phyloP scores from a whole-genome alignment of 2,797 vertebrate species.

The Gambelia wislizenii region DNA sequence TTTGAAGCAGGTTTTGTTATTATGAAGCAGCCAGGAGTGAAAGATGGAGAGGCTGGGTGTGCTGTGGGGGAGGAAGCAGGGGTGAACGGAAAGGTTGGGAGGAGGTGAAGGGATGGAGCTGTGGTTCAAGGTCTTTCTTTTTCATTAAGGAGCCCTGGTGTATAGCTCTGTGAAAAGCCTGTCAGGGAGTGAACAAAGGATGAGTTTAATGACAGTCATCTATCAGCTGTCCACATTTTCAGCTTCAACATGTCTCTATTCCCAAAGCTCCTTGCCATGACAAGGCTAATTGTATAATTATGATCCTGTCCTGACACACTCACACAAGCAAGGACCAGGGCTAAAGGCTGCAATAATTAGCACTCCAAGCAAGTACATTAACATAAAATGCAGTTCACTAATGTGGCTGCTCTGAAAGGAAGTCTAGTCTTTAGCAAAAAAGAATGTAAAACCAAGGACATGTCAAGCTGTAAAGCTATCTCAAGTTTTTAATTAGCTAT shows the following conservation, averaged over 20 bases:
- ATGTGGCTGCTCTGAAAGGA: slow-evolving; percentile 60
- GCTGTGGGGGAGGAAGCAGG: not conserved
- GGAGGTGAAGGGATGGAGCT: slow-evolving; percentile 43
- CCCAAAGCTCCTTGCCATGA: slow-evolving; percentile 71
- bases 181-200: slow-evolving; percentile 84
- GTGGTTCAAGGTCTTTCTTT: slow-evolving; percentile 72
- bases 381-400: slow-evolving; percentile 69
- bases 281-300: slow-evolving; percentile 78
- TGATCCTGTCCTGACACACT: slow-evolving; percentile 59
- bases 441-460: slow-evolving; percentile 58
- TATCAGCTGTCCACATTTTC: slow-evolving; percentile 80
- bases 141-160: slow-evolving; percentile 58
- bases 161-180: slow-evolving; percentile 58
- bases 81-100: slow-evolving; percentile 39
- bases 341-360: slow-evolving; percentile 64
- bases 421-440: slow-evolving; percentile 35
- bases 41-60: slow-evolving; percentile 31
- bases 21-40: slow-evolving; percentile 52
- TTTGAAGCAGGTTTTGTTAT: slow-evolving; percentile 53
- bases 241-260: slow-evolving; percentile 68
- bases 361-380: slow-evolving; percentile 72
- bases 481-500: not conserved
- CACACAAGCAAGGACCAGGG: slow-evolving; percentile 61
- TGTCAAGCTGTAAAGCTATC: not conserved
- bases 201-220: slow-evolving; percentile 89